phyloP scores from a whole-genome alignment of 2,113 vertebrate species.

The Apaloderma vittatum region DNA sequence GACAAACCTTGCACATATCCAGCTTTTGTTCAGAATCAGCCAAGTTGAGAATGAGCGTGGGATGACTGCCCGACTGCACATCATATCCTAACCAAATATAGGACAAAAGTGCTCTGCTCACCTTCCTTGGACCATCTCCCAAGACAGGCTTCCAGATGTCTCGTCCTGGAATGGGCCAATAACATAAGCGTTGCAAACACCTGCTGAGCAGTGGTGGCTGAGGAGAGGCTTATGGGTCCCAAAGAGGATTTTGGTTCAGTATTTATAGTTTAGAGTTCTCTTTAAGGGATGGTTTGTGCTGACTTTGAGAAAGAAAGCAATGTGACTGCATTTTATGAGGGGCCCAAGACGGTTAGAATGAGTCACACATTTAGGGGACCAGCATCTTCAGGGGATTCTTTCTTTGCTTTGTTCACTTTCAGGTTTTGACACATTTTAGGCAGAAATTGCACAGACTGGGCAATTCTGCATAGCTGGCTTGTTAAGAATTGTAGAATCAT shows the following conservation, averaged over 20 bases:
- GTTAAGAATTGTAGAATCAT: too few species aligned
- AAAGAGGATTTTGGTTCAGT: background rate
- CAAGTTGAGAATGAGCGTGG: background rate
- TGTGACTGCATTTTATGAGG: background rate
- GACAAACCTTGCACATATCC: background rate
- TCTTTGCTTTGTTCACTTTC: background rate
- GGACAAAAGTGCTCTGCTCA: background rate
- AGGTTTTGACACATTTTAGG: background rate
- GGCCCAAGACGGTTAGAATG: background rate
- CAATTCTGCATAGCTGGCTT: background rate
- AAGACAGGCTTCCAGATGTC: background rate
- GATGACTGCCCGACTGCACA: background rate
- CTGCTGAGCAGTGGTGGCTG: background rate
- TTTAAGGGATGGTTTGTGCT: background rate
- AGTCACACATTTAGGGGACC: accelerated
- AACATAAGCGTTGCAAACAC: background rate
- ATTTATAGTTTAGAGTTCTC: background rate
- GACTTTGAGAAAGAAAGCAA: background rate
- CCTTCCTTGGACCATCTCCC: background rate
- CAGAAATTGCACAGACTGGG: background rate
- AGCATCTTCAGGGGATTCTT: background rate
- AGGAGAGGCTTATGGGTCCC: background rate
- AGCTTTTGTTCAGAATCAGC: background rate
- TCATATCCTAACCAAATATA: background rate
- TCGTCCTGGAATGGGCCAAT: background rate